Percentiles rank a stretch among this genome's conserved stretches.
Conservation (phyloP, 2,888 invertebrate genomes). For the Acheta domesticus region DNA sequence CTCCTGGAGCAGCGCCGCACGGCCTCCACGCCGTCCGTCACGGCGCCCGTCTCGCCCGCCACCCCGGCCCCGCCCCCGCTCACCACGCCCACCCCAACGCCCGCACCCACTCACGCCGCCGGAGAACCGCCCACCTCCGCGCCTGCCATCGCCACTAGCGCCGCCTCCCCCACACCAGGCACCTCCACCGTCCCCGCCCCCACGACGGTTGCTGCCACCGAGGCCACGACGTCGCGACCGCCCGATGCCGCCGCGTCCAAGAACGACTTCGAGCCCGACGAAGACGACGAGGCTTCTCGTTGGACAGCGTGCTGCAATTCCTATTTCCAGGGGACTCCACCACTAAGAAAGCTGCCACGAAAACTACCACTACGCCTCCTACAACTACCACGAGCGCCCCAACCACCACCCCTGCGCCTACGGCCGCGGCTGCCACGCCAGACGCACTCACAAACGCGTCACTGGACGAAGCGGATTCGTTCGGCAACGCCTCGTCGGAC, state of each 20-base stretch:
- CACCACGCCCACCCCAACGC: constrained; percentile 18
- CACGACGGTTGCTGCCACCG: background rate
- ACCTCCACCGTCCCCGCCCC: background rate
- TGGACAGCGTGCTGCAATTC: constrained; percentile 61
- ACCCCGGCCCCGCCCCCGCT: constrained; percentile 30
- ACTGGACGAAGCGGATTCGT: background rate
- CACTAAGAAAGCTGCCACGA: background rate
- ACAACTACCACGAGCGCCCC: background rate
- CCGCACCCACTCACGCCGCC: constrained; percentile 21
- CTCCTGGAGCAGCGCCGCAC: constrained; percentile 41
- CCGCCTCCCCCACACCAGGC: constrained; percentile 22
- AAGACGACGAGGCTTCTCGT: constrained; percentile 53
- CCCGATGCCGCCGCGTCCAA: constrained; percentile 28
- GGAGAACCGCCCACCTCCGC: constrained; percentile 27
- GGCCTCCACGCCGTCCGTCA: background rate
- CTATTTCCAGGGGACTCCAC: constrained; percentile 53
- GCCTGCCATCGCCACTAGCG: constrained; percentile 18
- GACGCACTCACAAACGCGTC: background rate
- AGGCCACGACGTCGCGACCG: background rate
- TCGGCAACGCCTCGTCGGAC: background rate
- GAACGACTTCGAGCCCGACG: constrained; percentile 46
- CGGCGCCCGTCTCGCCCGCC: background rate
- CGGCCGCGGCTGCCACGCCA: background rate
- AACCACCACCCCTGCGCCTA: background rate
- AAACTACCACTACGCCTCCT: background rate